A percentile compares a stretch with the other conserved stretches of the same genome.
Evolutionary conservation across 2,888 invertebrate genomes (phyloP).

Genomic region (Epicampocera succincta): DNA sequence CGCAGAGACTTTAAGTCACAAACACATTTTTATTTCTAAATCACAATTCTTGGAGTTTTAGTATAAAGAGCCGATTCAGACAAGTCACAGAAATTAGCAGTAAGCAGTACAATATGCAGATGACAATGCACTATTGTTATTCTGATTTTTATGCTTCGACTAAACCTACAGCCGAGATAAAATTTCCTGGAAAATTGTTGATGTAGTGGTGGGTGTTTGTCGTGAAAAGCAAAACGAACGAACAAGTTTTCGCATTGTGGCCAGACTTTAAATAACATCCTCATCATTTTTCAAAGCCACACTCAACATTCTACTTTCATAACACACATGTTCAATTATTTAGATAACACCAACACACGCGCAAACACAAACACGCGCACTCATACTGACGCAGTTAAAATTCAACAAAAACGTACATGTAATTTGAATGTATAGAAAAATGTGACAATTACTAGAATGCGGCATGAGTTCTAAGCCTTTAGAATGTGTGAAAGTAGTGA

Average conservation of each 20-base stretch:
- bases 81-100: conserved; percentile 38
- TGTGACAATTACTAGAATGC: conserved; percentile 38
- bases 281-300: conserved; percentile 17
- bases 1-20: background rate
- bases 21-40: background rate
- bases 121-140: conserved; percentile 54
- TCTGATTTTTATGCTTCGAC: conserved; percentile 3
- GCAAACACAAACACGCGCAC: background rate
- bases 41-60: conserved; percentile 5
- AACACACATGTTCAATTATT: background rate
- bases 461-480: conserved; percentile 53
- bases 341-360: background rate
- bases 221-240: conserved; percentile 6
- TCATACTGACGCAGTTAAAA: background rate
- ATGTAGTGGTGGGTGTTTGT: background rate
- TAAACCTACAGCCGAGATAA: background rate
- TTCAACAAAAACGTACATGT: too few relatives aligned
- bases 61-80: background rate
- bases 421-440: conserved; percentile 1
- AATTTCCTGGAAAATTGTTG: background rate
- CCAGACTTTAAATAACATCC: conserved; percentile 13
- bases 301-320: too few relatives aligned
- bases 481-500: conserved; percentile 1
- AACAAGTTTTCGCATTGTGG: too few relatives aligned
- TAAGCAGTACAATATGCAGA: conserved; percentile 29